Evolutionary conservation across 2,888 invertebrate genomes (phyloP).

Genomic region (Phorcus lineatus): DNA sequence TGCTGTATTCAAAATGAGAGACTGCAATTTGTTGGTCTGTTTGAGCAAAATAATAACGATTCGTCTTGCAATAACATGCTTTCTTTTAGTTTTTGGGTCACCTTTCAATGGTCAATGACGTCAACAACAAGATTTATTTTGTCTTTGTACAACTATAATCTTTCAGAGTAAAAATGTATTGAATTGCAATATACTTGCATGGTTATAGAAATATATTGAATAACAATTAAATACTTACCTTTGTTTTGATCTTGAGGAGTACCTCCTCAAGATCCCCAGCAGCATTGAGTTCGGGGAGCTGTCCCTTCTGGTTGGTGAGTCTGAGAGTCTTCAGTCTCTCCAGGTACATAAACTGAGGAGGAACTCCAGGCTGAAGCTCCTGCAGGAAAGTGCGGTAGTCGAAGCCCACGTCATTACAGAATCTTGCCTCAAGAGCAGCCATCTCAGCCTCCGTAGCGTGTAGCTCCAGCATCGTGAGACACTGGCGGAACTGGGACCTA

Average conservation of each 20-base stretch:
- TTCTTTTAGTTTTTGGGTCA: too few relatives aligned
- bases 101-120: too few relatives aligned
- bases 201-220: background rate
- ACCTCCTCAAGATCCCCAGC: conserved; percentile 70
- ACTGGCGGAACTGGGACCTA: conserved; percentile 72
- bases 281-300: conserved; percentile 61
- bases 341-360: conserved; percentile 66
- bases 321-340: conserved; percentile 67
- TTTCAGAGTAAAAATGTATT: too few relatives aligned
- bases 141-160: too few relatives aligned
- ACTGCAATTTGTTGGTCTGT: too few relatives aligned
- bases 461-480: conserved; percentile 72
- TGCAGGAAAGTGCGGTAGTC: conserved; percentile 72
- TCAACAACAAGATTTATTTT: too few relatives aligned
- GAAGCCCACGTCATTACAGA: conserved; percentile 73
- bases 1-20: too few relatives aligned
- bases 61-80: too few relatives aligned
- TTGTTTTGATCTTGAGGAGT: conserved; percentile 72
- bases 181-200: too few relatives aligned
- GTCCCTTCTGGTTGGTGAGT: conserved; percentile 60
- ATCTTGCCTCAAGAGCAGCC: conserved; percentile 72
- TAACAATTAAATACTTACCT: conserved; percentile 55
- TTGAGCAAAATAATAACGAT: too few relatives aligned
- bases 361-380: conserved; percentile 69
- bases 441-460: conserved; percentile 69